Base-by-base conservation (phyloP, 2,113 vertebrate species). In the Chaetops frenatus region DNA sequence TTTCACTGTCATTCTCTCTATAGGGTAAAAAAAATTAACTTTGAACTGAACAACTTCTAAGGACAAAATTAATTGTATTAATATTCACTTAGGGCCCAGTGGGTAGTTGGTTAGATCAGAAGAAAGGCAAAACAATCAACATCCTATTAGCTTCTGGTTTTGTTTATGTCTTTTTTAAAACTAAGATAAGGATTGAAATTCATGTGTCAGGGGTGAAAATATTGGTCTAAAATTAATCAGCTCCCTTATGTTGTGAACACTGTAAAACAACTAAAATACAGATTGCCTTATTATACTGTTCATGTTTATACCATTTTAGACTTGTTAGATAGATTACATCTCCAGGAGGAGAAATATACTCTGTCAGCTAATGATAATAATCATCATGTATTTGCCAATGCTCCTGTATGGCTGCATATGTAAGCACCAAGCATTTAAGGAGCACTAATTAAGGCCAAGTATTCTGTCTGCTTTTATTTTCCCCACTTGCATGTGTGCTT, bases 271-370 rank as follows among this genome's bases (percentile, higher is more conserved):
- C 15, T 64, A 57, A 93, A 91, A 60, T 40, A 20, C 3, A 27
- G 62, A 83, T 12, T 81, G 23, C 14, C 15, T n/a, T 88, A 56
- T 83, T 94, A 45, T 11, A 19, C 40, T 47, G 36, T n/a, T 31
- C 20, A 35, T 77, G 60, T 90, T 96, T 81, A 36, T 51, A 71
- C 8, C 18, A 22, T 78, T 92, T 94, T 40, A 93, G n/a, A 78
- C 23, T 86, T 0, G 0, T 88, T 74, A 71, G 38, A 42, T 57
- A 81, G 69, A 92, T 81, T 90, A 50, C 10, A 4, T 74, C 38
- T 86, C 90, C 76, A 74, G 88, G 40, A 97, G 79, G 67, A 94
- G 76, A 88, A 88, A 86, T 96, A 87, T 22, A 67, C 14, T 80
- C 27, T 64, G 27, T 77, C 65, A 86, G 76, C 66, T 92, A 86